Evolutionary conservation across 2,888 invertebrate species (phyloP).

Genomic region (Anthophora plumipes): DNA sequence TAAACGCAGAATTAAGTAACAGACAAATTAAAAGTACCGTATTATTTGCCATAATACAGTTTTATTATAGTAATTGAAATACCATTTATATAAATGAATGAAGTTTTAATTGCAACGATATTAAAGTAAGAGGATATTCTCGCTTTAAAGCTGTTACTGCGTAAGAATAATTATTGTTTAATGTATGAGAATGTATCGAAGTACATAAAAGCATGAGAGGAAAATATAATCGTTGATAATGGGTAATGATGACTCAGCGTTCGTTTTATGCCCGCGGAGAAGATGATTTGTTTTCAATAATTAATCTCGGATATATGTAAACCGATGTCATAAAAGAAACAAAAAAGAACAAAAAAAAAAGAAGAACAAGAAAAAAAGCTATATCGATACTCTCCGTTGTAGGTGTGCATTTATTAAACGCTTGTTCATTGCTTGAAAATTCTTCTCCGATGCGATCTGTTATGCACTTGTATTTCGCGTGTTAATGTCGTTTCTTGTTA

Average conservation of each 20-base stretch:
- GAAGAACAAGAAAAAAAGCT: not conserved
- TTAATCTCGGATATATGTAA: constrained; percentile 1
- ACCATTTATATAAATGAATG: too few relatives aligned
- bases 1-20: too few relatives aligned
- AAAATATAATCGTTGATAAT: not conserved
- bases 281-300: not conserved
- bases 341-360: not conserved
- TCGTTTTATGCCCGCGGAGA: not conserved
- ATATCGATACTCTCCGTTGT: not conserved
- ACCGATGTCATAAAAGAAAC: too few relatives aligned
- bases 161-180: too few relatives aligned
- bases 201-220: not conserved
- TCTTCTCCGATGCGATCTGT: not conserved
- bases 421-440: not conserved
- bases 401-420: not conserved
- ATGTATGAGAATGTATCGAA: not conserved
- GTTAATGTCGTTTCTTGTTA: not conserved
- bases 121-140: too few relatives aligned
- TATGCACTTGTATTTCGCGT: not conserved
- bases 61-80: too few relatives aligned
- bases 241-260: not conserved
- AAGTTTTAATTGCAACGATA: too few relatives aligned
- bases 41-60: too few relatives aligned
- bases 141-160: too few relatives aligned
- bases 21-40: too few relatives aligned